Conservation (phyloP, 2,113 vertebrate genomes). For the Pimephales promelas region DNA sequence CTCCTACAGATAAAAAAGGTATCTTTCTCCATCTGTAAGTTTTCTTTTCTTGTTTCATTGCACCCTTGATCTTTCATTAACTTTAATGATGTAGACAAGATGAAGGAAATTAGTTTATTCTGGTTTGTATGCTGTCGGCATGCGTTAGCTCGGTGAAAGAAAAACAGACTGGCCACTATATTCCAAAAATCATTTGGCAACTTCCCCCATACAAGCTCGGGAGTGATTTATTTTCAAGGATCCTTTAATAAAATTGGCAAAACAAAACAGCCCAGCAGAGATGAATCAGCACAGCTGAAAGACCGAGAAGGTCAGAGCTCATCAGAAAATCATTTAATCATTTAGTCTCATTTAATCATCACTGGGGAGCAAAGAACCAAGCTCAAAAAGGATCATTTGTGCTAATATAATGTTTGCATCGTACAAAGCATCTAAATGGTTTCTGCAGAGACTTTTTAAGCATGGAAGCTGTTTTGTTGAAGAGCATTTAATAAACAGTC, state of each 20-base stretch:
- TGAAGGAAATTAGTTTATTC: slow-evolving; percentile 28
- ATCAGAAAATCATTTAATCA: slow-evolving; percentile 41
- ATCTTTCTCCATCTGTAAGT: neutral
- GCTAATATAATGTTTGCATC: slow-evolving; percentile 11
- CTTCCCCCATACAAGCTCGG: neutral
- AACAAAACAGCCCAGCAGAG: slow-evolving; percentile 32
- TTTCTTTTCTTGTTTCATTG: slow-evolving; percentile 24
- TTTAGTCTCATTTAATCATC: slow-evolving; percentile 44
- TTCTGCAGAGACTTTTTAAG: neutral
- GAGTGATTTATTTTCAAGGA: slow-evolving; percentile 41
- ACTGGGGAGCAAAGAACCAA: slow-evolving; percentile 18
- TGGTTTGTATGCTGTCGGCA: slow-evolving; percentile 23
- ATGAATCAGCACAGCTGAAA: slow-evolving; percentile 19
- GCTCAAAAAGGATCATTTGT: slow-evolving; percentile 25
- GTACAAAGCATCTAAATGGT: slow-evolving; percentile 17
- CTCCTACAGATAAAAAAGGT: neutral
- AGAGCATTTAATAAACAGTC: slow-evolving; percentile 1
- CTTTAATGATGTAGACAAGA: slow-evolving; percentile 30
- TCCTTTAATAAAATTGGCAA: slow-evolving; percentile 46
- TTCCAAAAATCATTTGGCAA: slow-evolving; percentile 20
- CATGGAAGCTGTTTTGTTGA: slow-evolving; percentile 20
- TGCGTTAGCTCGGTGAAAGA: slow-evolving; percentile 18
- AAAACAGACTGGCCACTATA: neutral
- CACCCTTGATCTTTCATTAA: slow-evolving; percentile 31
- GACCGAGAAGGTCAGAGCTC: slow-evolving; percentile 22